These are phyloP conservation scores for Pachycephus smyrnensis DNA, from an alignment of 2,888 invertebrate genomes.

Conservation along the genomic window DNA sequence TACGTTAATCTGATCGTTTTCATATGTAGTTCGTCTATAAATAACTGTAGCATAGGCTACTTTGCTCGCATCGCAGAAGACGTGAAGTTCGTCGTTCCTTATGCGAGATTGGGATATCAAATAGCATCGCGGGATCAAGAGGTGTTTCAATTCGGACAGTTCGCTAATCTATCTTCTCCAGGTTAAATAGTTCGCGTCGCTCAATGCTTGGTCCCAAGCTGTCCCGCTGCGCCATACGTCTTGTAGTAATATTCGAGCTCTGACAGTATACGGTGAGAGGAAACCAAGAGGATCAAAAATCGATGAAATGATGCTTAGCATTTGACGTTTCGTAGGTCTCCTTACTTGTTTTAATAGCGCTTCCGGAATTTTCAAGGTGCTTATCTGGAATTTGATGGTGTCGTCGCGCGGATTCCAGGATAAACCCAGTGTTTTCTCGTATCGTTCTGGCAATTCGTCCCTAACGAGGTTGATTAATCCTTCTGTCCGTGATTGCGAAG, in stretches of 20 bases:
- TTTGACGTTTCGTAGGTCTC: conserved; percentile 33
- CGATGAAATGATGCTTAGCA: conserved; percentile 33
- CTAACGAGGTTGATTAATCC: too few relatives aligned
- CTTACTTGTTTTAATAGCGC: conserved; percentile 22
- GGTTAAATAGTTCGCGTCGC: too few relatives aligned
- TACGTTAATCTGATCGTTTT: not conserved
- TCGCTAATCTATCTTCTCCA: too few relatives aligned
- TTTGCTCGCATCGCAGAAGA: conserved; percentile 24
- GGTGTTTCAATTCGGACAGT: too few relatives aligned
- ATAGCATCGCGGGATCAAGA: too few relatives aligned
- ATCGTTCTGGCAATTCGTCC: too few relatives aligned
- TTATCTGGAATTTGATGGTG: too few relatives aligned
- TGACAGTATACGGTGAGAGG: conserved; percentile 30
- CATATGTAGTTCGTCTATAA: conserved; percentile 3
- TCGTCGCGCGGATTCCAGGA: too few relatives aligned
- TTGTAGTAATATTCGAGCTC: conserved; percentile 36
- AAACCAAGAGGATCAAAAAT: conserved; percentile 45
- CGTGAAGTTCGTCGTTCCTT: not conserved
- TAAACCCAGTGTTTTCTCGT: too few relatives aligned
- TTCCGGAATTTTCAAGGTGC: too few relatives aligned
- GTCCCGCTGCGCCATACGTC: conserved; percentile 32
- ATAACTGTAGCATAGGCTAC: conserved; percentile 28
- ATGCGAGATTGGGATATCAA: too few relatives aligned
- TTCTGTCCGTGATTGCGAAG: too few relatives aligned
- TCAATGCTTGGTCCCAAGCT: conserved; percentile 31